Percentiles rank a stretch among this genome's conserved stretches.
phyloP scores from a whole-genome alignment of 2,113 vertebrate genomes.

The Malaclemys terrapin region DNA sequence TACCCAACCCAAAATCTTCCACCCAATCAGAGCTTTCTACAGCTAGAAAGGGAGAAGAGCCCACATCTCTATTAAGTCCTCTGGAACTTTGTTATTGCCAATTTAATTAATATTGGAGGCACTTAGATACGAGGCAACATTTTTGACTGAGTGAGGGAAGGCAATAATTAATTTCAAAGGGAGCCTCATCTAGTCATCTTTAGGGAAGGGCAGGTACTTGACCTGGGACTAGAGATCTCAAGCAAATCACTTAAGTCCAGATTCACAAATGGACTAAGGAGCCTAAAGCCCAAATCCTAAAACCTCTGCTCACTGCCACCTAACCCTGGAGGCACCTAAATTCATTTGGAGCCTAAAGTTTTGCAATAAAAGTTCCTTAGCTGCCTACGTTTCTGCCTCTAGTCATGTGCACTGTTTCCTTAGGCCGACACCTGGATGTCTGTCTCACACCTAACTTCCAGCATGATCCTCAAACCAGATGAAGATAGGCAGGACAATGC shows the following conservation, averaged over 20 bases:
- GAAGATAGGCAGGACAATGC: background rate
- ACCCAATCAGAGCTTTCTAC: fast-evolving
- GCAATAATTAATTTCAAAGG: background rate
- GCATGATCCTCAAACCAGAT: background rate
- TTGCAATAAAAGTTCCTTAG: background rate
- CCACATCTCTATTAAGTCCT: background rate
- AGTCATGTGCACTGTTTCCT: background rate
- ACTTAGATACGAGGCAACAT: background rate
- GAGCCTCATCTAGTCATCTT: background rate
- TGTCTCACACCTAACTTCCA: background rate
- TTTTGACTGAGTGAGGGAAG: background rate
- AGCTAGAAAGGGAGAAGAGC: background rate
- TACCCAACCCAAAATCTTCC: background rate
- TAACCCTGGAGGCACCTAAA: background rate
- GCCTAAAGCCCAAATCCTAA: background rate
- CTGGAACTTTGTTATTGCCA: background rate
- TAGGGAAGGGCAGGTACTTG: background rate
- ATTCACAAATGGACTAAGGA: background rate
- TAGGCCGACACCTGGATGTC: no score
- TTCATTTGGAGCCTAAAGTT: background rate
- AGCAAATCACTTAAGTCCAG: background rate
- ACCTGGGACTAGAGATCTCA: background rate
- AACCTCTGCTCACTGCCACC: background rate
- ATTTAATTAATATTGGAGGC: background rate
- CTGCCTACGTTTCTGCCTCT: background rate